These are phyloP conservation scores for Pangasius mekongensis DNA, from an alignment of 2,797 vertebrate species.

Conservation along the genomic window DNA sequence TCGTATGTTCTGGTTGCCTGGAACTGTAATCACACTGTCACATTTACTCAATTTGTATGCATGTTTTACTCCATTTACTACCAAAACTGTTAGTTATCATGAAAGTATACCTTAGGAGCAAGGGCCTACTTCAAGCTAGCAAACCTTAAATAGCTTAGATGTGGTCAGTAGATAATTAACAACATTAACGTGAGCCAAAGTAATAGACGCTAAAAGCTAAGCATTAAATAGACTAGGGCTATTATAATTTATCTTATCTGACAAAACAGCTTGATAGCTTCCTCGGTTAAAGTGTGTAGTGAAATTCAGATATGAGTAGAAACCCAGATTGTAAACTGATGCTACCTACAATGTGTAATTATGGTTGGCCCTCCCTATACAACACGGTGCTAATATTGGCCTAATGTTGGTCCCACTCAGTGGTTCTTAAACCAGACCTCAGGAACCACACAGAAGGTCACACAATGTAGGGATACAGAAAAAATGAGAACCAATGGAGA, in stretches of 20 bases:
- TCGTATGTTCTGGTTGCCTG: not conserved
- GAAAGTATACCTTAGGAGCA: not conserved
- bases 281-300: not conserved
- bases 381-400: not conserved
- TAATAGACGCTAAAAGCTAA: not conserved
- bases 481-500: not conserved
- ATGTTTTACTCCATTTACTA: not conserved
- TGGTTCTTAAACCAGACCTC: not conserved
- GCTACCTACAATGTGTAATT: not conserved
- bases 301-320: not conserved
- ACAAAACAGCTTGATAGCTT: not conserved
- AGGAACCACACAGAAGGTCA: not conserved
- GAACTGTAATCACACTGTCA: not conserved
- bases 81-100: not conserved
- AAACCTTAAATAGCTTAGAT: not conserved
- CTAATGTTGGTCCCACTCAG: not conserved
- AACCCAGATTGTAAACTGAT: not conserved
- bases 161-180: not conserved
- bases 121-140: not conserved
- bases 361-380: not conserved
- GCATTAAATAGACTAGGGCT: not conserved
- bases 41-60: not conserved
- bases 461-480: not conserved
- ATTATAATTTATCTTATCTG: not conserved
- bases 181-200: not conserved